Percentiles rank a stretch among this genome's conserved stretches.
phyloP scores from a whole-genome alignment of 2,797 vertebrate genomes.

The Spinus olivaceus region DNA sequence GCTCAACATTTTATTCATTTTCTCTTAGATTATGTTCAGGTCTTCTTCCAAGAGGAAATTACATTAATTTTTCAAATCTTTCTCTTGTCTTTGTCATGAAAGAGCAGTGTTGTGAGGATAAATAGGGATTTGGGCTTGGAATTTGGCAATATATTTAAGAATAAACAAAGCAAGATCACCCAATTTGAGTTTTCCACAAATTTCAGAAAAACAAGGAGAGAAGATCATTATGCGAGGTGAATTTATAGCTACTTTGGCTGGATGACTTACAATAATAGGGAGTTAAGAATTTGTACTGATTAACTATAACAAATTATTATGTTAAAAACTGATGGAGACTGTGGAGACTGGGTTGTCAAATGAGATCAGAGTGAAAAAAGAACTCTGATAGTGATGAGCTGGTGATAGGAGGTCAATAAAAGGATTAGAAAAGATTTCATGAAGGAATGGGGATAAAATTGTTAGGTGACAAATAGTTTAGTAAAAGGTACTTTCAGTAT shows the following conservation, averaged over 20 bases:
- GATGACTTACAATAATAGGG: neutral
- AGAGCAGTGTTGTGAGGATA: accelerated
- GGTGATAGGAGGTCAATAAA: neutral
- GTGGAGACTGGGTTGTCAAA: neutral
- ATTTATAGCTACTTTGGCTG: neutral
- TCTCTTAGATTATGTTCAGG: neutral
- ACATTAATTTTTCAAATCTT: neutral
- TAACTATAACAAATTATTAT: neutral
- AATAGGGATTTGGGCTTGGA: neutral
- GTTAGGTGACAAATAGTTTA: neutral
- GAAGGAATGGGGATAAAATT: neutral
- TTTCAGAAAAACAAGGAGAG: neutral
- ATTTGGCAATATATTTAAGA: neutral
- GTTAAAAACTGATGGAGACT: neutral
- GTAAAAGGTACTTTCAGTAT: neutral
- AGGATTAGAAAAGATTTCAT: neutral
- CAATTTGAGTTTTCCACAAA: neutral
- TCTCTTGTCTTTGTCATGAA: neutral
- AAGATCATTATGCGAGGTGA: neutral
- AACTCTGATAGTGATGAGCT: neutral
- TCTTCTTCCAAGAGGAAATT: neutral
- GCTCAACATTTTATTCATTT: neutral
- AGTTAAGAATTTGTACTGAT: neutral
- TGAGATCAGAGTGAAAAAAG: neutral
- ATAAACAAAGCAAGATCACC: neutral